phyloP scores from a whole-genome alignment of 2,888 invertebrate genomes.

The Pristionchus exspectatus region DNA sequence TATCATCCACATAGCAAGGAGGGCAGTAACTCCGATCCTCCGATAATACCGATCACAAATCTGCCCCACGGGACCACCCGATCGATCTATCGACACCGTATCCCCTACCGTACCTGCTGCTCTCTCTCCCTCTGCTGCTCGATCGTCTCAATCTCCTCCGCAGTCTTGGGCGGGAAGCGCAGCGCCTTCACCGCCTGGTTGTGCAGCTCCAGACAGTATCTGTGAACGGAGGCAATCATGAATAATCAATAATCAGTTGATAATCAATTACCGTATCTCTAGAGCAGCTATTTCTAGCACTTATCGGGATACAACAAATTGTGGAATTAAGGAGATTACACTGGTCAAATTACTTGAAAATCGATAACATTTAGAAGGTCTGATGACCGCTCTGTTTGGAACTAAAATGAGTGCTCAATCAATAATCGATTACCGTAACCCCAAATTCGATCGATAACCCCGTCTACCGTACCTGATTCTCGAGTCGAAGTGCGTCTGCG shows the following conservation, averaged over 20 bases:
- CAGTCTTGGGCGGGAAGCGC: conserved; percentile 99
- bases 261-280: neutral
- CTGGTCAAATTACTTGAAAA: too few species aligned
- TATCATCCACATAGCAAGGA: too few species aligned
- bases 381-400: too few species aligned
- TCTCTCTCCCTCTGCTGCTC: conserved; percentile 77
- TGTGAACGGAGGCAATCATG: conserved; percentile 4
- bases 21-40: too few species aligned
- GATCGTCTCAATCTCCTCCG: conserved; percentile 90
- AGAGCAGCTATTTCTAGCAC: too few species aligned
- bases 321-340: too few species aligned
- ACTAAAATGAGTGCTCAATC: conserved; percentile 83
- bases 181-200: conserved; percentile 98
- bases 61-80: too few species aligned
- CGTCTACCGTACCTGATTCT: conserved; percentile 83
- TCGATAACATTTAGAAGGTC: too few species aligned
- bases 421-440: neutral
- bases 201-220: conserved; percentile 95
- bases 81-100: too few species aligned
- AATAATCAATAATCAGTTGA: neutral
- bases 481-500: conserved; percentile 83
- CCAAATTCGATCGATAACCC: neutral
- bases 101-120: conserved; percentile 61
- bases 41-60: too few species aligned
- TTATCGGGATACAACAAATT: too few species aligned